These are phyloP conservation scores for Mamestra brassicae DNA, from an alignment of 2,888 invertebrate genomes.

Conservation along the genomic window DNA sequence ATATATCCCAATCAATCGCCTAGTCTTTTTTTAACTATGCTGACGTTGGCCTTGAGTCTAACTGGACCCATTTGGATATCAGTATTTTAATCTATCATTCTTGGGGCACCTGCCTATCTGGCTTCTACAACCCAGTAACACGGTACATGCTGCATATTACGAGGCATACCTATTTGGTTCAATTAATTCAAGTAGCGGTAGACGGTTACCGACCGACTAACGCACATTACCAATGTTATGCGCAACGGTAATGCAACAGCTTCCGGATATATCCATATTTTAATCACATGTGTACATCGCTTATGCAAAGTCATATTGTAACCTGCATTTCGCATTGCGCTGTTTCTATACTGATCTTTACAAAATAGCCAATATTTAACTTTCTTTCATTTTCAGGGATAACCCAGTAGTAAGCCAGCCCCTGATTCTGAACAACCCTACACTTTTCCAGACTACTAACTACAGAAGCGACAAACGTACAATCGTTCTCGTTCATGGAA, in stretches of 20 bases:
- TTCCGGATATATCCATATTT: constrained; percentile 4
- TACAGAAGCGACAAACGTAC: constrained; percentile 74
- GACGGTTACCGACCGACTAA: not conserved
- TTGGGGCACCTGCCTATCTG: not conserved
- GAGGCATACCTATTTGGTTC: not conserved
- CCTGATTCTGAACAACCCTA: constrained; percentile 70
- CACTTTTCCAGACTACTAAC: constrained; percentile 69
- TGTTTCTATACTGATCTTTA: not conserved
- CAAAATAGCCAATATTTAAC: not conserved
- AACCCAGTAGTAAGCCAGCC: constrained; percentile 80
- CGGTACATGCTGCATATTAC: not conserved
- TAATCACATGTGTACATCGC: not conserved
- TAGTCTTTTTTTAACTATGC: not conserved
- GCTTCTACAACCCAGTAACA: not conserved
- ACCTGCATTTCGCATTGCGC: not conserved
- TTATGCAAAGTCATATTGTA: not conserved
- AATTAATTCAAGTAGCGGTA: not conserved
- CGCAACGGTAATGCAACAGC: not conserved
- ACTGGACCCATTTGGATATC: too few relatives aligned
- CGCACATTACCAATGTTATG: not conserved
- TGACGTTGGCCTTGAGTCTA: too few relatives aligned
- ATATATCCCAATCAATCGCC: not conserved
- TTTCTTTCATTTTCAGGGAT: constrained; percentile 64
- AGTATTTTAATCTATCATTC: too few relatives aligned
- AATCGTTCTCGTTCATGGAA: constrained; percentile 78